A percentile compares a stretch with the other conserved stretches of the same genome.
These are phyloP conservation scores for Stichodactyla helianthus DNA, from an alignment of 64 coral and sea anemone genomes.

Conservation along the genomic window DNA sequence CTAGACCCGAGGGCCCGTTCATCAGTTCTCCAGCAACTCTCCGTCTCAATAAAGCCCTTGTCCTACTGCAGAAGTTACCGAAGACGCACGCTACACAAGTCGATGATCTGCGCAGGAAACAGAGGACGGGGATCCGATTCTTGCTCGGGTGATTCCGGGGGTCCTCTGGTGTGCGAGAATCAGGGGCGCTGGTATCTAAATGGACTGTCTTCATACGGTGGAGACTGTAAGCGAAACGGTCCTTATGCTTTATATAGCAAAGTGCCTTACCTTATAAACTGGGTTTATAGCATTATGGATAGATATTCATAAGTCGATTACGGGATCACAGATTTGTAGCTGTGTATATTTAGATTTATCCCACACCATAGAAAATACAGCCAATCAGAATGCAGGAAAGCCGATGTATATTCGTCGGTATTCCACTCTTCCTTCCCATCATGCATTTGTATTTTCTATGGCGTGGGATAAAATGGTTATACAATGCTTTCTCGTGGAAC, in stretches of 20 bases:
- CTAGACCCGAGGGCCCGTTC: too few relatives aligned
- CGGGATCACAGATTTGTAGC: not conserved
- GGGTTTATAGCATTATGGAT: slow-evolving; percentile 17
- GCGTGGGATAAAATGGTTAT: too few relatives aligned
- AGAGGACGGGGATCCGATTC: not conserved
- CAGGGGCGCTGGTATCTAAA: slow-evolving; percentile 6
- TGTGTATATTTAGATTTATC: not conserved
- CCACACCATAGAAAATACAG: too few relatives aligned
- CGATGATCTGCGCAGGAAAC: slow-evolving; percentile 18
- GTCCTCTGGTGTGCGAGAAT: slow-evolving; percentile 4
- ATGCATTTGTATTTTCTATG: too few relatives aligned
- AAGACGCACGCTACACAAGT: not conserved
- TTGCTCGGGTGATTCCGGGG: slow-evolving; percentile 12
- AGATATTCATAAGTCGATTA: slow-evolving; percentile 1
- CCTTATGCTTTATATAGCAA: not conserved
- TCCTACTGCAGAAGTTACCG: not conserved
- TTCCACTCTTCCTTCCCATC: too few relatives aligned
- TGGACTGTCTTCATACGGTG: not conserved
- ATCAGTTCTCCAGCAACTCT: not conserved
- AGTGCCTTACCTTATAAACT: not conserved
- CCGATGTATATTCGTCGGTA: too few relatives aligned
- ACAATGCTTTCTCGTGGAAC: too few relatives aligned
- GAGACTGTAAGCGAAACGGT: not conserved
- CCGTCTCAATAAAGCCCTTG: not conserved
- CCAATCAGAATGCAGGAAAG: too few relatives aligned